Base-by-base conservation (phyloP, 2,113 vertebrate species). In the Nesospiza acunhae region DNA sequence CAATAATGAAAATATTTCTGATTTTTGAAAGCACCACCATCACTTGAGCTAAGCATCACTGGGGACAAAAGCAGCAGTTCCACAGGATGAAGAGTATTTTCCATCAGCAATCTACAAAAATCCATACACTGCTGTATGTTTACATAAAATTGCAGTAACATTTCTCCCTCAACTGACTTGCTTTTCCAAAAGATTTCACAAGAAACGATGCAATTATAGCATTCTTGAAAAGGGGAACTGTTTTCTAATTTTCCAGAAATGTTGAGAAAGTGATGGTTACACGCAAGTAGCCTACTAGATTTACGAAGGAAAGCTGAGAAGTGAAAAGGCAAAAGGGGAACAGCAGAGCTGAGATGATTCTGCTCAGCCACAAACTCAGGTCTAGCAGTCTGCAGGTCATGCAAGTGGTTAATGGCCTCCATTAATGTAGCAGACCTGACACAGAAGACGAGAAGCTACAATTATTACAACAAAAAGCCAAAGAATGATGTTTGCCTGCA, bases 401-500 rank as follows among this genome's bases (percentile, higher is more conserved):
- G 19, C 24, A 49, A 30, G 11, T 74, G 47, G 55, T 78, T 95
- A 89, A 94, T 39, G 74, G 69, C 49, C 76, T 23, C 76, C 81
- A 73, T 89, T 93, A 92, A 93, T 26, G 60, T 1, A 77, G 68
- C 68, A 87, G 66, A 86, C 33, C 68, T 89, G 85, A 84, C 84
- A 89, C 3, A 84, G 79, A 15, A 1, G 72, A 77, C 86, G 26
- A 66, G 68, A 95, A 89, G 83, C 88, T 86, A 88, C 80, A 90
- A 63, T 52, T 89, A 93, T 53, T 93, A 58, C 21, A 88, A 62
- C 20, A 75, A 69, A 59, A 85, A 78, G 60, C 1, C 12, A 82
- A 66, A 85, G 35, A 86, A 84, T 6, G 2, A 78, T 67, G 80
- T 92, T 72, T 68, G 91, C 95, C 95, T 67, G 72, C 64, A 94